Evolutionary conservation across 2,888 invertebrate genomes (phyloP).

Genomic region (Aricia artaxerxes): DNA sequence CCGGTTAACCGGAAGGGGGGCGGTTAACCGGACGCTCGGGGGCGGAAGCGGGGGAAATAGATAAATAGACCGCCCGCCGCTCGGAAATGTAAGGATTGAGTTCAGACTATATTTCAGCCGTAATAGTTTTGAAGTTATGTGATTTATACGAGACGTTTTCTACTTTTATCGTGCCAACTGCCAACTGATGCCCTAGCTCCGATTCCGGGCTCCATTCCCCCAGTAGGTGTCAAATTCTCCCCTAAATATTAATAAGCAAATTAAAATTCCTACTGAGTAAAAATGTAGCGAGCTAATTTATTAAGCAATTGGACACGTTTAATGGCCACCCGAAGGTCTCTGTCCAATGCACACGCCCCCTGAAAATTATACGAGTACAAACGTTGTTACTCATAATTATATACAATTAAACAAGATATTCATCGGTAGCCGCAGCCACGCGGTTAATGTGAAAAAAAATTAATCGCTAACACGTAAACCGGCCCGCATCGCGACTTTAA

Average conservation of each 20-base stretch:
- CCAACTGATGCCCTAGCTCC: slow-evolving; percentile 60
- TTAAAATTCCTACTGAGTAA: slow-evolving; percentile 10
- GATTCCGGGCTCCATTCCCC: slow-evolving; percentile 62
- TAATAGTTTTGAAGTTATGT: slow-evolving; percentile 79
- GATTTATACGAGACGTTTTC: slow-evolving; percentile 77
- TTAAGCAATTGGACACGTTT: slow-evolving; percentile 10
- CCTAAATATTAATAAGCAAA: slow-evolving; percentile 24
- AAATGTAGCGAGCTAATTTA: background rate
- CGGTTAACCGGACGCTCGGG: slow-evolving; percentile 79
- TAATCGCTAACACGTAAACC: slow-evolving; percentile 58
- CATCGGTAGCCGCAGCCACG: slow-evolving; percentile 56
- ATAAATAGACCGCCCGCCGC: slow-evolving; percentile 80
- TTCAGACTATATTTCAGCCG: slow-evolving; percentile 79
- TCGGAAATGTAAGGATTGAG: slow-evolving; percentile 81
- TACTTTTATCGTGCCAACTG: slow-evolving; percentile 68
- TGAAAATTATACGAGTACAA: slow-evolving; percentile 25
- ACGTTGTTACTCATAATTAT: slow-evolving; percentile 32
- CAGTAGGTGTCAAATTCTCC: slow-evolving; percentile 34
- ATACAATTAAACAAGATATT: slow-evolving; percentile 43
- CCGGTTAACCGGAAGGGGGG: slow-evolving; percentile 80
- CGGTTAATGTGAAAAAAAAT: slow-evolving; percentile 55
- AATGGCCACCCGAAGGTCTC: slow-evolving; percentile 3
- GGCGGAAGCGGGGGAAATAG: slow-evolving; percentile 81
- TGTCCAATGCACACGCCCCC: slow-evolving; percentile 11
- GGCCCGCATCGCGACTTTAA: slow-evolving; percentile 73